These are phyloP conservation scores for Antennarius maculatus DNA, from an alignment of 2,797 vertebrate species.

Conservation along the genomic window DNA sequence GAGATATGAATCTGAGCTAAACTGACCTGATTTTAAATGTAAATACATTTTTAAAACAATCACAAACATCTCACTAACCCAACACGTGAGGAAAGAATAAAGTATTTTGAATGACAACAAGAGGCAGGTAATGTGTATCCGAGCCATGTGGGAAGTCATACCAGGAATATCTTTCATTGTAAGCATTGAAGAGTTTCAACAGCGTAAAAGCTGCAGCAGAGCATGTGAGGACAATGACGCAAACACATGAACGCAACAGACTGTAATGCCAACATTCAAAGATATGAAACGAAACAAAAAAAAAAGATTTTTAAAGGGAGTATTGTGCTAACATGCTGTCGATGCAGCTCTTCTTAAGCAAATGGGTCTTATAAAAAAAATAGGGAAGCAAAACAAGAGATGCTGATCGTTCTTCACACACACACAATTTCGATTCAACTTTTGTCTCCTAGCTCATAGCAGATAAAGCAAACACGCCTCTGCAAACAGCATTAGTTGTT, in stretches of 20 bases:
- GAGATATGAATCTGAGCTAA: slow-evolving; percentile 2
- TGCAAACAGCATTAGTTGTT: not conserved
- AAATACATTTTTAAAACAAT: too few species aligned
- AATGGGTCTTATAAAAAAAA: slow-evolving; percentile 15
- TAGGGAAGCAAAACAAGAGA: slow-evolving; percentile 22
- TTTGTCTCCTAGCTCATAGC: not conserved
- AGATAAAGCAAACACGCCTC: not conserved
- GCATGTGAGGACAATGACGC: not conserved
- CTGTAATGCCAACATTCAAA: not conserved
- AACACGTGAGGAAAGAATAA: not conserved
- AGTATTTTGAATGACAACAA: not conserved
- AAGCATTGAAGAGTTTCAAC: slow-evolving; percentile 8
- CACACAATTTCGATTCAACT: too few species aligned
- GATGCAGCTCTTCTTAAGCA: slow-evolving; percentile 18
- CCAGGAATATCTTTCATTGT: slow-evolving; percentile 39
- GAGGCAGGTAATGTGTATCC: not conserved
- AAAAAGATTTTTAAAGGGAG: not conserved
- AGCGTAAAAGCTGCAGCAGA: not conserved
- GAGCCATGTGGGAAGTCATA: slow-evolving; percentile 26
- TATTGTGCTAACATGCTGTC: slow-evolving; percentile 1
- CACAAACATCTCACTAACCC: not conserved
- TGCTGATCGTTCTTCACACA: not conserved
- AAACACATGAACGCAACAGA: not conserved
- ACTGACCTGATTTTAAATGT: too few species aligned
- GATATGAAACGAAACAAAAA: not conserved